Percentiles rank a stretch among this genome's conserved stretches.
Evolutionary conservation across 23 tunicate species (phyloP).

Genomic region (Phallusia fumigata): DNA sequence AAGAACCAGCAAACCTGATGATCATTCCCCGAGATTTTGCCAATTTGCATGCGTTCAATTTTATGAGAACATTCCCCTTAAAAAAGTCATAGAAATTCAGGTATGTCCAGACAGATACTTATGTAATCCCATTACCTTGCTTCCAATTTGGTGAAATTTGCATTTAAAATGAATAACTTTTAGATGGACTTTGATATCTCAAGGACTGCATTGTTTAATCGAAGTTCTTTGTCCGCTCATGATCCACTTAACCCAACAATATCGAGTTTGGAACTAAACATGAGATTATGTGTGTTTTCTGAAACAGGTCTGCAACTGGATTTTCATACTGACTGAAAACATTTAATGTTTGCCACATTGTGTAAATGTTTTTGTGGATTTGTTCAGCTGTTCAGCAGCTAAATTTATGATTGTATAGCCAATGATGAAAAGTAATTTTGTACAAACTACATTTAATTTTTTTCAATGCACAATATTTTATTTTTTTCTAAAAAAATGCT

Average conservation of each 20-base stretch:
- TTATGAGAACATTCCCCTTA: constrained; percentile 16
- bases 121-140: background rate
- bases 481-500: too few species aligned
- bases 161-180: background rate
- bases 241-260: constrained; percentile 57
- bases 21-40: background rate
- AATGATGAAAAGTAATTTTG: too few species aligned
- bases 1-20: background rate
- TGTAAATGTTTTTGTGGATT: background rate
- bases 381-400: background rate
- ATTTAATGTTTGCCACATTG: too few species aligned
- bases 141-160: too few species aligned
- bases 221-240: constrained; percentile 9
- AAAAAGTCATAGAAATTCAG: constrained; percentile 43
- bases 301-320: constrained; percentile 28
- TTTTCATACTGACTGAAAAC: background rate
- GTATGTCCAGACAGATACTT: constrained; percentile 4
- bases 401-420: background rate
- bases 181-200: constrained; percentile 40
- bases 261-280: constrained; percentile 48
- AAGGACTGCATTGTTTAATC: background rate
- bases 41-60: constrained; percentile 55
- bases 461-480: too few species aligned
- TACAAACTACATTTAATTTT: too few species aligned
- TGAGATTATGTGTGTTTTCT: constrained; percentile 37